phyloP scores from a whole-genome alignment of 2,113 vertebrate species.

The Synodontis membranacea region DNA sequence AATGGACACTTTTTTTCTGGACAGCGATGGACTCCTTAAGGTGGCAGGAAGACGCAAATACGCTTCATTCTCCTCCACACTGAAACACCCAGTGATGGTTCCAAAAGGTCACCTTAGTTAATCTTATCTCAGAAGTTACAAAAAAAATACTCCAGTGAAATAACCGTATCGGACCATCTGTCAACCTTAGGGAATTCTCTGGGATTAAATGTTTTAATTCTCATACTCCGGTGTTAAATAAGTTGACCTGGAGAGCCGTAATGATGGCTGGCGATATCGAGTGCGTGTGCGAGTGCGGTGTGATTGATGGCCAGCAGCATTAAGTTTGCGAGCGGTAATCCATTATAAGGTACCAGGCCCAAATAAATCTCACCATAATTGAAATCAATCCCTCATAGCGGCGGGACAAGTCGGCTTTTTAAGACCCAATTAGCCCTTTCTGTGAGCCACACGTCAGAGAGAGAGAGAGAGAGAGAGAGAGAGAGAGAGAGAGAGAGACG shows the following conservation, averaged over 20 bases:
- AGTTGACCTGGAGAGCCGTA: constrained; percentile 33
- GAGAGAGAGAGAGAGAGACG: constrained; percentile 47
- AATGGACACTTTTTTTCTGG: too few relatives aligned
- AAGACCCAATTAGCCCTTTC: constrained; percentile 77
- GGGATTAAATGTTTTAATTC: constrained; percentile 28
- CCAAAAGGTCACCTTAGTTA: too few relatives aligned
- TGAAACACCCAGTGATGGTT: too few relatives aligned
- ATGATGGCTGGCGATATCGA: constrained; percentile 36
- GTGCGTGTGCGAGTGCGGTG: constrained; percentile 27
- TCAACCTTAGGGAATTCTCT: constrained; percentile 41
- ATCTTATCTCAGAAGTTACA: neutral
- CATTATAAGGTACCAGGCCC: constrained; percentile 75
- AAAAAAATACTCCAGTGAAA: neutral
- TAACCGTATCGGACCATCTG: neutral
- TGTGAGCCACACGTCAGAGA: constrained; percentile 59
- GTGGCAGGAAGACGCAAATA: too few relatives aligned
- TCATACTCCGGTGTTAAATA: constrained; percentile 42
- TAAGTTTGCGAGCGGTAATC: constrained; percentile 76
- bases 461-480: constrained; percentile 45
- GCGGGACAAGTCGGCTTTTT: constrained; percentile 75
- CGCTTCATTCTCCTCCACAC: too few relatives aligned
- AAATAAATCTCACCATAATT: constrained; percentile 78
- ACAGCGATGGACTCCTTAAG: too few relatives aligned
- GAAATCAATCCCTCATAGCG: constrained; percentile 79
- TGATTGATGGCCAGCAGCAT: constrained; percentile 74